These are phyloP conservation scores for Engraulis encrasicolus DNA, from an alignment of 2,113 vertebrate genomes.

Conservation along the genomic window DNA sequence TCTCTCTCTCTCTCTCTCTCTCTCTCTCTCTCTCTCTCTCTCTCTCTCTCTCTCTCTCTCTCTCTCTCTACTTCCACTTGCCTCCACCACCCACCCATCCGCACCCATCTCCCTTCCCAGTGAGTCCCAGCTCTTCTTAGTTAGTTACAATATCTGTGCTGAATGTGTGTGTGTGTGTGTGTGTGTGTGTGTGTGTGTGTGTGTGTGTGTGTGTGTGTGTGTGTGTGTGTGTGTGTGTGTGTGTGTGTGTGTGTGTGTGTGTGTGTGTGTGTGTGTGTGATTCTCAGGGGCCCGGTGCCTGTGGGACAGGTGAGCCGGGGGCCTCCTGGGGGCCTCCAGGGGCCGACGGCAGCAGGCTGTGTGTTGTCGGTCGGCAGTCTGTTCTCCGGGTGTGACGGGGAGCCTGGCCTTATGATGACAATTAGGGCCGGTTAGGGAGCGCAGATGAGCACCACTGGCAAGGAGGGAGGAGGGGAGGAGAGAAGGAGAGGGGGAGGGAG, in stretches of 20 bases:
- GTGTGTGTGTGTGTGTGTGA: too few relatives aligned
- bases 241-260: too few relatives aligned
- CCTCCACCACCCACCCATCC: not conserved
- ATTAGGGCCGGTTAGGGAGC: conserved; percentile 79
- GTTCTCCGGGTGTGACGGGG: conserved; percentile 80
- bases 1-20: conserved; percentile 22
- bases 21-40: not conserved
- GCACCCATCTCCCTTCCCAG: not conserved
- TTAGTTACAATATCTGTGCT: too few relatives aligned
- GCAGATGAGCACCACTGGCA: conserved; percentile 63
- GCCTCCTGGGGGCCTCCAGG: conserved; percentile 62
- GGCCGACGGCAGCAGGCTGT: conserved; percentile 70
- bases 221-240: too few relatives aligned
- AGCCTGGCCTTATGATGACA: conserved; percentile 80
- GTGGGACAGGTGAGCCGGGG: conserved; percentile 49
- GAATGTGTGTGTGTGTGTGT: too few relatives aligned
- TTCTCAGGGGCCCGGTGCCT: conserved; percentile 52
- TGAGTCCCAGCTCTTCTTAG: conserved; percentile 65
- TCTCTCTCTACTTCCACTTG: not conserved
- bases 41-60: not conserved
- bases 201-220: too few relatives aligned
- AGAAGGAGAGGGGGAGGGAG: conserved; percentile 18
- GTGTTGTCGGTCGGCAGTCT: conserved; percentile 75
- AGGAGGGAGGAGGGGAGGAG: conserved; percentile 13
- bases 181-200: too few relatives aligned